phyloP scores from a whole-genome alignment of 2,113 vertebrate species.

The Sceloporus undulatus region DNA sequence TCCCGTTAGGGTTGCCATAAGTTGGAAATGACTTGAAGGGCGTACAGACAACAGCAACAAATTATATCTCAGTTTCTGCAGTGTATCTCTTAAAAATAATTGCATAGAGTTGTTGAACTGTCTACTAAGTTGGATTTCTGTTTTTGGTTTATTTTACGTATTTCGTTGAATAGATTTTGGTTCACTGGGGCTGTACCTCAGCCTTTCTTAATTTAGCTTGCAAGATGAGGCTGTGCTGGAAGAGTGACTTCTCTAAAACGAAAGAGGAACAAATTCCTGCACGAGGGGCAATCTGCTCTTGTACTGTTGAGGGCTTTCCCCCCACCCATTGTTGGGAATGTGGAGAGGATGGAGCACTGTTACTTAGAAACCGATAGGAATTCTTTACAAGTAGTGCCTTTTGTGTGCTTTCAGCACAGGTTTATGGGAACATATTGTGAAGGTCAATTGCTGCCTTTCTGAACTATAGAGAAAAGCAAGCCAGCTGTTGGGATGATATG shows the following conservation, averaged over 20 bases:
- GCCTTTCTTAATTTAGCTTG: not conserved
- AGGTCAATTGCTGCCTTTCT: not conserved
- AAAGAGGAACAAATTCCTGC: constrained; percentile 21
- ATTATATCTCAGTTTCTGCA: constrained; percentile 24
- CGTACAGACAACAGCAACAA: no score
- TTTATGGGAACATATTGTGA: constrained; percentile 34
- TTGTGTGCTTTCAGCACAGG: not conserved
- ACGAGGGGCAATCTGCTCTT: constrained; percentile 12
- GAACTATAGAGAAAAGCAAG: constrained; percentile 2
- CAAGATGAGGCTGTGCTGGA: not conserved
- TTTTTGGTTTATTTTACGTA: constrained; percentile 27
- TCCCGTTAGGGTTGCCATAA: no score
- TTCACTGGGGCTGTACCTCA: not conserved
- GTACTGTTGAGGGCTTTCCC: constrained; percentile 14
- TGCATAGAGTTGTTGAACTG: constrained; percentile 9
- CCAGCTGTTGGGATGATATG: not conserved
- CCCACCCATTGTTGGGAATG: constrained; percentile 12
- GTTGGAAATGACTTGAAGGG: no score
- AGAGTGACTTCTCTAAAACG: constrained; percentile 44
- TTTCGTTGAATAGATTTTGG: not conserved
- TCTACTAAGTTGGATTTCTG: constrained; percentile 55
- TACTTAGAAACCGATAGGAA: constrained; percentile 11
- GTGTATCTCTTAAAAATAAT: constrained; percentile 30
- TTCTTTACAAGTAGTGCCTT: constrained; percentile 15
- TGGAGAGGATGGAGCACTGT: not conserved